Base-by-base conservation (phyloP, 2,113 vertebrate species). In the Montifringilla adamsi region DNA sequence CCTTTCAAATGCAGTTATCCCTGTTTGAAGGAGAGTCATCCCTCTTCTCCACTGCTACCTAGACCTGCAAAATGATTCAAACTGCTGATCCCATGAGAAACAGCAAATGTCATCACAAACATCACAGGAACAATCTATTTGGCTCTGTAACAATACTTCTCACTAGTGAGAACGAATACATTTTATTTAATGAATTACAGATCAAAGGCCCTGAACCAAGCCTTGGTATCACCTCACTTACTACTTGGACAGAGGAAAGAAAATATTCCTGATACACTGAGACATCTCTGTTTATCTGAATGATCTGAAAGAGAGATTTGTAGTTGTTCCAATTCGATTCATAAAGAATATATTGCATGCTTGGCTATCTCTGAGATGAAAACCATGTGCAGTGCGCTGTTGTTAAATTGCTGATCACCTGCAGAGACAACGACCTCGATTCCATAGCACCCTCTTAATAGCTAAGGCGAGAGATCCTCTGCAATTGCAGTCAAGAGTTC, bases 321-420 rank as follows among this genome's bases (percentile, higher is more conserved):
- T 53, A 59, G 41, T 44, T 62, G 30, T 74, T 92, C 52, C 90
- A 81, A 24, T 35, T 84, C 67, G 60, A 86, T 60, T 69, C 17
- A 74, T 74, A 68, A 52, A 86, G 55, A 66, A 70, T 53, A 83
- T 31, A n/a, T 35, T 22, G 33, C 31, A 20, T 8, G 37, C 31
- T 70, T 74, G 17, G 47, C 87, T 86, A 41, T 72, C 2, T 5
- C 39, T 7, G 37, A 59, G 85, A 43, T 43, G 79, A 63, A 87
- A 91, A 66, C 44, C 52, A 9, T 20, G 52, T 67, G 90, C 63
- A 47, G 35, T 28, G 22, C 31, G 4, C 78, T 43, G 12, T 56
- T 78, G 64, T 89, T 72, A 88, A 86, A 92, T 75, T 81, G 85
- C 85, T 60, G 76, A 74, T 92, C 90, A 95, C 93, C 92, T 96